These are phyloP conservation scores for Diploscapter pachys DNA, from an alignment of 1,140 invertebrate genomes.

Conservation along the genomic window DNA sequence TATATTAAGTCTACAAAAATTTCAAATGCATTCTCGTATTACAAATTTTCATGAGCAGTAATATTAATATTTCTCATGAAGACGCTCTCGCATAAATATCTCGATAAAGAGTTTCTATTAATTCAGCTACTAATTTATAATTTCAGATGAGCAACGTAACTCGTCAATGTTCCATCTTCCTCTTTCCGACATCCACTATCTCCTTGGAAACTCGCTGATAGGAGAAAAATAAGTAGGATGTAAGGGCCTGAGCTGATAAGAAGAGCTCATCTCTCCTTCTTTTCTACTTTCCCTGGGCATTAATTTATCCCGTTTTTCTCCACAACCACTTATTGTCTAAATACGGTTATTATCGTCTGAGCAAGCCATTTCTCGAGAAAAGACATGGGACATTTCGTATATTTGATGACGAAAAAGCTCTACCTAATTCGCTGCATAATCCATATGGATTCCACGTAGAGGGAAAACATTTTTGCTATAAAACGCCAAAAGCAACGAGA, in stretches of 20 bases:
- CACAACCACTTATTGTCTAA: background rate
- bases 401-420: too few species aligned
- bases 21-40: too few species aligned
- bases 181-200: too few species aligned
- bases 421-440: too few species aligned
- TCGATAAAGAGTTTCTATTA: background rate
- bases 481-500: too few species aligned
- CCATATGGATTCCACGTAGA: too few species aligned
- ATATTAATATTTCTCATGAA: background rate
- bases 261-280: background rate
- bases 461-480: too few species aligned
- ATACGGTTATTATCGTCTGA: background rate
- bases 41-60: background rate
- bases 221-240: too few species aligned
- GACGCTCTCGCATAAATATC: background rate
- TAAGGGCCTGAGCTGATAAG: too few species aligned
- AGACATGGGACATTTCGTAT: too few species aligned
- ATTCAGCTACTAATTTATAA: background rate
- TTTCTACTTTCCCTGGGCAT: background rate
- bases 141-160: background rate
- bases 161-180: background rate
- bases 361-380: background rate
- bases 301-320: background rate
- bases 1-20: too few species aligned
- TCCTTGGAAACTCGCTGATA: too few species aligned